phyloP scores from a whole-genome alignment of 2,888 invertebrate genomes.

The Bhutanitis thaidina region DNA sequence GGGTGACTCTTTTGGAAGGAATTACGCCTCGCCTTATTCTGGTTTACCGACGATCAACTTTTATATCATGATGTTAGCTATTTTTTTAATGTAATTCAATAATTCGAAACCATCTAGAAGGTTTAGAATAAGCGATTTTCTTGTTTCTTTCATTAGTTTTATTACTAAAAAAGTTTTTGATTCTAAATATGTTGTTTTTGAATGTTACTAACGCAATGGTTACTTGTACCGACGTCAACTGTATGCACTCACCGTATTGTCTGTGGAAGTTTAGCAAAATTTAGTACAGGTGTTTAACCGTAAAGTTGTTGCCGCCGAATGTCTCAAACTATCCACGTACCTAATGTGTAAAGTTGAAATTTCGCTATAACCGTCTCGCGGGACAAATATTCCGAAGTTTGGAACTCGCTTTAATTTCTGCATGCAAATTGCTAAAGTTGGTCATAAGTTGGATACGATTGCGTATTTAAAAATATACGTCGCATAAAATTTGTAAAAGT shows the following conservation, averaged over 20 bases:
- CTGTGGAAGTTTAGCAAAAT: neutral
- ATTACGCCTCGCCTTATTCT: conserved; percentile 5
- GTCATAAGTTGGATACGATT: conserved; percentile 7
- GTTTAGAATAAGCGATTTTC: no score
- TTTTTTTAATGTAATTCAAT: no score
- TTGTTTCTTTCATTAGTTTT: no score
- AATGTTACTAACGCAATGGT: neutral
- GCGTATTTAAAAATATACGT: conserved; percentile 5
- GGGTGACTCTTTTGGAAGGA: conserved; percentile 18
- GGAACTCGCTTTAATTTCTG: conserved; percentile 27
- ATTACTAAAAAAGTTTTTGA: no score
- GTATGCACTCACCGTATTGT: neutral
- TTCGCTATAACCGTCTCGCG: conserved; percentile 21
- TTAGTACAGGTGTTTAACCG: conserved; percentile 14
- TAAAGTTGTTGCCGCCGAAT: conserved; percentile 13
- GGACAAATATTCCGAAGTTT: conserved; percentile 28
- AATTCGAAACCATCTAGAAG: no score
- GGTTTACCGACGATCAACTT: neutral
- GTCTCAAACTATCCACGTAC: conserved; percentile 22
- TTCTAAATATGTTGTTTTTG: no score
- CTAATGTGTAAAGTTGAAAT: conserved; percentile 27
- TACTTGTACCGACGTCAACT: neutral
- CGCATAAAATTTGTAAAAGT: neutral
- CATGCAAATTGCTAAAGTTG: conserved; percentile 23
- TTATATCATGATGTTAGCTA: neutral